Conservation (phyloP, 2,113 vertebrate species). For the Syrmaticus mikado region DNA sequence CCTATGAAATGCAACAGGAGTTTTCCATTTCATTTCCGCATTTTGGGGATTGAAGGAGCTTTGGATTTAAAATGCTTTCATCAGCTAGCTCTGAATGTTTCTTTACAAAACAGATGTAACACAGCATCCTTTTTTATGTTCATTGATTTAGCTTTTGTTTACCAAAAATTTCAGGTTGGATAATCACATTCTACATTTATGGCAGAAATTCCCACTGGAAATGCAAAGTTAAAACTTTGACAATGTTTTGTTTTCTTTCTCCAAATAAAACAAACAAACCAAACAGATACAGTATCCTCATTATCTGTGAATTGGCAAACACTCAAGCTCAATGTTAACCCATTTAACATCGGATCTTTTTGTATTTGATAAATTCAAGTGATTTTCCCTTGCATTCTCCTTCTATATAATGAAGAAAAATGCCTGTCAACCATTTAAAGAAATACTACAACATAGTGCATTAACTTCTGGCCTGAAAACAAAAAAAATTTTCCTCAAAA, state of each 20-base stretch:
- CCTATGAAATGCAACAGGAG: neutral
- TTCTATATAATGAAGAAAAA: slow-evolving; percentile 10
- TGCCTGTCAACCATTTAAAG: neutral
- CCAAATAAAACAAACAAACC: neutral
- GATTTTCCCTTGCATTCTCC: neutral
- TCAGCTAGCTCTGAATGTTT: neutral
- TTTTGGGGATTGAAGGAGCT: neutral
- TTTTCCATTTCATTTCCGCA: neutral
- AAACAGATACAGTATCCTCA: neutral
- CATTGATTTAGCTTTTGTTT: slow-evolving; percentile 39
- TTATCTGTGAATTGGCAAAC: neutral
- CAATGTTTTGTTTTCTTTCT: neutral
- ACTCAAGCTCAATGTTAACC: neutral
- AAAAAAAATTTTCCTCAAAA: neutral
- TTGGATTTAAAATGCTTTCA: neutral
- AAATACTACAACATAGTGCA: neutral
- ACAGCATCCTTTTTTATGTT: neutral
- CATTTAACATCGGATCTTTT: neutral
- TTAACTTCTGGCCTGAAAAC: slow-evolving; percentile 14
- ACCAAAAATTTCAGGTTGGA: slow-evolving; percentile 51
- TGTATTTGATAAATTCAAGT: slow-evolving; percentile 1
- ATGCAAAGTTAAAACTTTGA: slow-evolving; percentile 31
- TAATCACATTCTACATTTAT: slow-evolving; percentile 41
- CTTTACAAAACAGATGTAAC: neutral
- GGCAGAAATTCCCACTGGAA: slow-evolving; percentile 55